Base-by-base conservation (phyloP, 2,113 vertebrate genomes). In the Plecturocebus donacophilus region DNA sequence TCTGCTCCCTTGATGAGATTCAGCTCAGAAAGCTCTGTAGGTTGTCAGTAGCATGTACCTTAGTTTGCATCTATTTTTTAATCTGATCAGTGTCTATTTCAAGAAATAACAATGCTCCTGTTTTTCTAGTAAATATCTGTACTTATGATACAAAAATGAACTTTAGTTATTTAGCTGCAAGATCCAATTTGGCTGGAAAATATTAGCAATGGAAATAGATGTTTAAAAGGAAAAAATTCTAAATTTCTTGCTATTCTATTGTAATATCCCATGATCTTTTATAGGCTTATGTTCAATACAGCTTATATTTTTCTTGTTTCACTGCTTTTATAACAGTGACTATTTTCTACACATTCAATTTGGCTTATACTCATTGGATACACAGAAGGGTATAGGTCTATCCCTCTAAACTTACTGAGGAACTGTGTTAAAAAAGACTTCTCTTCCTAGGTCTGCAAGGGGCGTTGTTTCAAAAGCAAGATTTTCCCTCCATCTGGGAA, bases 201-300 rank as follows among this genome's bases (percentile, higher is more conserved):
- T 58, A 49, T 64, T 71, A 84, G 4, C 30, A 30, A 79, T 79
- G 5, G 25, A 38, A 91, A 47, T 52, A 75, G 3, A 14, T 64
- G 10, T 75, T 91, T 84, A 49, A 27, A 87, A 87, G 38, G 30
- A 79, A 94, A 95, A 66, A 45, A 68, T 27, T 70, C 14, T 11
- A 75, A 66, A 93, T 88, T 84, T 88, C 40, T 92, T 88, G 30
- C 1, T 71, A 70, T 84, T 84, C 68, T 91, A 14, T 94, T 94
- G 58, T 11, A 73, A 42, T 79, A 77, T 71, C 27, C 42, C 71
- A 10, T 64, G 8, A 75, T 96, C 10, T 90, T 49, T 96, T 42
- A 68, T 83, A 76, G 8, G 11, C 2, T 56, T 68, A 64, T 90
- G 5, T 35, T 66, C n/a, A 40, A 8, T 84, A 84, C 2, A 66